Base-by-base conservation (phyloP, 2,797 vertebrate species). In the Coreius guichenoti region DNA sequence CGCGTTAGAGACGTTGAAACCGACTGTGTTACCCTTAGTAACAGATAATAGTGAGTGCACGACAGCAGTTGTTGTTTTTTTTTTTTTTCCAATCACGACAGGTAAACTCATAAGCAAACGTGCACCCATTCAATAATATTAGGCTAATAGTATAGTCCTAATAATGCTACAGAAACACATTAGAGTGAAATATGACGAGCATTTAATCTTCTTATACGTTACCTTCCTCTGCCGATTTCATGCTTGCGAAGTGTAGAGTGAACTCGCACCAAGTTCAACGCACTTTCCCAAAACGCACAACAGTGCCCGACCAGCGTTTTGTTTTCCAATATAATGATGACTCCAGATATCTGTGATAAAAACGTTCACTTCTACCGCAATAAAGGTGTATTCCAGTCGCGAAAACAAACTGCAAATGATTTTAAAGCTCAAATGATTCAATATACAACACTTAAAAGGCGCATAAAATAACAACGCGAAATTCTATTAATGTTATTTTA, bases 151-250 rank as follows among this genome's bases (percentile, higher is more conserved):
- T 4, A 39, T 31, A 26, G 3, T 16, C 6, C 29, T 17, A n/a
- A 83, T 2, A 47, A 80, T 11, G 23, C n/a, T 8, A 23, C 14
- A 67, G 3, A 19, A 43, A 31, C 36, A 45, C 36, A n/a, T 13
- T 8, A 1, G 19, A 21, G n/a, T 29, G 49, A 56, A 69, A 43
- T 43, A 56, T 31, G 73, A 69, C 9, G 74, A 33, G 23, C 45
- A 56, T 43, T 65, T 31, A n/a, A 17, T 31, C 26, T 31, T 43
- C 16, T 29, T 54, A 21, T 51, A 23, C 87, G 90, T 95, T 93
- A 98, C 98, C 97, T 95, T 99, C 97, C 88, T 98, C 97, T 17
- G 97, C 96, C 4, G 97, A 97, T 93, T 97, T 98, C 98, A 99
- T 98, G 84, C 82, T 88, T 76, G 79, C 86, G 63, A 79, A 77